Evolutionary conservation across 2,113 vertebrate genomes (phyloP).

Genomic region (Plecotus auritus): DNA sequence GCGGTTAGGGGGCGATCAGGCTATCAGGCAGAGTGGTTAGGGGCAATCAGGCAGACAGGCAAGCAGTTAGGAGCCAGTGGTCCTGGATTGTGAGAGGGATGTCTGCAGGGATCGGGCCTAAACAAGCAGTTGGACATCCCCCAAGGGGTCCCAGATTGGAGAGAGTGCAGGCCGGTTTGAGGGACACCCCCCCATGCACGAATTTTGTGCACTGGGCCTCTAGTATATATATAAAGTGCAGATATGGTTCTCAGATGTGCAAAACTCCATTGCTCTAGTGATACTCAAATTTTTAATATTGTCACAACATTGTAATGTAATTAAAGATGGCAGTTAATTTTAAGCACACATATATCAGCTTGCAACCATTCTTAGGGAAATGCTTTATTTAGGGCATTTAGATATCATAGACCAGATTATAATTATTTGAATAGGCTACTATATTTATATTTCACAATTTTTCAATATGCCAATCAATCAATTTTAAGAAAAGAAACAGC

Average conservation of each 20-base stretch:
- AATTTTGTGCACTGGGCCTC: too few relatives aligned
- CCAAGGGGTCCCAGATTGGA: too few relatives aligned
- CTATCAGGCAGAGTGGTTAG: too few relatives aligned
- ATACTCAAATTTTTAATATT: background rate
- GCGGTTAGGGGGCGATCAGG: too few relatives aligned
- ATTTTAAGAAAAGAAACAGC: background rate
- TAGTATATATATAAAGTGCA: background rate
- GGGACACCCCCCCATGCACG: too few relatives aligned
- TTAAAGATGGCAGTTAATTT: background rate
- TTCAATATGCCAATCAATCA: background rate
- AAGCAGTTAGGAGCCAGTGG: too few relatives aligned
- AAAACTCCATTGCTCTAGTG: background rate
- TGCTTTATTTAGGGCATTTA: background rate
- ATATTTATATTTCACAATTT: background rate
- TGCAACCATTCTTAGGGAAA: background rate
- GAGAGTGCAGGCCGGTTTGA: too few relatives aligned
- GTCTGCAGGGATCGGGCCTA: too few relatives aligned
- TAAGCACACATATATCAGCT: background rate
- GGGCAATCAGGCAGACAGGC: too few relatives aligned
- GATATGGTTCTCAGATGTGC: background rate
- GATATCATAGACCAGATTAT: background rate
- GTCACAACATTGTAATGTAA: background rate
- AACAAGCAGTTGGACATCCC: too few relatives aligned
- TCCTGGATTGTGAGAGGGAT: too few relatives aligned
- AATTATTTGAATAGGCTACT: background rate